Evolutionary conservation across 2,888 invertebrate species (phyloP), one percentile per base, ranked within the genome.

Genomic region (Encarsia formosa): DNA sequence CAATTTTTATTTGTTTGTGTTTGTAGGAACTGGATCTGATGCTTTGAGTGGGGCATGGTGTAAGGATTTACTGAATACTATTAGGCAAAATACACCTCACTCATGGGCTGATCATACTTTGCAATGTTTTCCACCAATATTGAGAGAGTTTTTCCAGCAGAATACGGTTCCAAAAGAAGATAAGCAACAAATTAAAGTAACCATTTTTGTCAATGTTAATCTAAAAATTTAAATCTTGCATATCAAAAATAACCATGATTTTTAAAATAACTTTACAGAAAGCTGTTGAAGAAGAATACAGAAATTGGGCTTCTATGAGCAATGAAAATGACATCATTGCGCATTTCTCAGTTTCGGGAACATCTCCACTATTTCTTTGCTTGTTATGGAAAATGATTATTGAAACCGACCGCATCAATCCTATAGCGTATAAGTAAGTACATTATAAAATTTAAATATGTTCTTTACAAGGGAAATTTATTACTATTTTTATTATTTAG

Each of bases 221-320:
- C n/a, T n/a, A n/a, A n/a, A n/a, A n/a, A n/a, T n/a, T n/a, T n/a
- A n/a, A n/a, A n/a, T n/a, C n/a, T n/a, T n/a, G n/a, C n/a, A n/a
- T n/a, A n/a, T n/a, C n/a, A n/a, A n/a, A n/a, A n/a, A n/a, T n/a
- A n/a, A n/a, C n/a, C n/a, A n/a, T n/a, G n/a, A n/a, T n/a, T n/a
- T n/a, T n/a, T n/a, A n/a, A n/a, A n/a, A 3, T 15, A 16, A 16
- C n/a, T n/a, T n/a, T 59, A 38, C 45, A 78, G 75, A 91, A 91
- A 76, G 89, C 91, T 0, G 93, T 95, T 0, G 94, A 95, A 66
- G 93, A 95, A 67, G 97, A 97, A 68, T 96, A 95, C 68, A 81
- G 94, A 57, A 96, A 95, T 70, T 96, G 95, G 95, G 89, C 88
- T 34, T 91, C 92, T 1, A 96, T 97, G 95, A 91, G 88, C 37